Conservation (phyloP, 2,797 vertebrate genomes). For the Coilia nasus region DNA sequence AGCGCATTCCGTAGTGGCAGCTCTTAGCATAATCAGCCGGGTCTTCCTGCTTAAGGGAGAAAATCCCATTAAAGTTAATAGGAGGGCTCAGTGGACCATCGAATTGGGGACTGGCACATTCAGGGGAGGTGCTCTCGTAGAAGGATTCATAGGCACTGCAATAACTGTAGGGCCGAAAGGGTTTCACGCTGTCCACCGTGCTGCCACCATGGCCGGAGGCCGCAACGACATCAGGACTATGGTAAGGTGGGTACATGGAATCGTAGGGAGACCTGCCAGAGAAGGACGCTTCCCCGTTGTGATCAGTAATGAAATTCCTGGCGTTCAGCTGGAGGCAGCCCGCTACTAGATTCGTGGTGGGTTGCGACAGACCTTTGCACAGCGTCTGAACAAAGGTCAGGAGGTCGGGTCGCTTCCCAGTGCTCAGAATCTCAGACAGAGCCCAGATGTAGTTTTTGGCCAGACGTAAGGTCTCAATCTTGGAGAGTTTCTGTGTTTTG, state of each 20-base stretch:
- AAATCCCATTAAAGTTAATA: constrained; percentile 94
- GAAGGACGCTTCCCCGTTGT: constrained; percentile 75
- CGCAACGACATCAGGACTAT: constrained; percentile 79
- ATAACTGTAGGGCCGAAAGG: constrained; percentile 85
- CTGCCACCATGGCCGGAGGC: constrained; percentile 78
- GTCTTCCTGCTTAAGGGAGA: constrained; percentile 94
- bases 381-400: constrained; percentile 89
- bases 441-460: constrained; percentile 96
- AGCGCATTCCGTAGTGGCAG: constrained; percentile 91
- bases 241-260: constrained; percentile 83
- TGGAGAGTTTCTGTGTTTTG: constrained; percentile 93
- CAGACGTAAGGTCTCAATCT: constrained; percentile 90
- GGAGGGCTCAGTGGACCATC: constrained; percentile 87
- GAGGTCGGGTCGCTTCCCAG: constrained; percentile 88
- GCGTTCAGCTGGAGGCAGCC: constrained; percentile 90
- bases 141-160: constrained; percentile 85
- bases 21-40: constrained; percentile 87
- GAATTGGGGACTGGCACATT: constrained; percentile 85
- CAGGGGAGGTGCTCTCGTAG: constrained; percentile 87
- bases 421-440: constrained; percentile 86
- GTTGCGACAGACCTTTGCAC: constrained; percentile 91
- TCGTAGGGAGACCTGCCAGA: constrained; percentile 82
- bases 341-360: constrained; percentile 90
- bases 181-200: constrained; percentile 78
- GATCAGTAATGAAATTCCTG: constrained; percentile 82